These are phyloP conservation scores for Aculops lycopersici DNA, from an alignment of 1,140 invertebrate species.

Conservation along the genomic window DNA sequence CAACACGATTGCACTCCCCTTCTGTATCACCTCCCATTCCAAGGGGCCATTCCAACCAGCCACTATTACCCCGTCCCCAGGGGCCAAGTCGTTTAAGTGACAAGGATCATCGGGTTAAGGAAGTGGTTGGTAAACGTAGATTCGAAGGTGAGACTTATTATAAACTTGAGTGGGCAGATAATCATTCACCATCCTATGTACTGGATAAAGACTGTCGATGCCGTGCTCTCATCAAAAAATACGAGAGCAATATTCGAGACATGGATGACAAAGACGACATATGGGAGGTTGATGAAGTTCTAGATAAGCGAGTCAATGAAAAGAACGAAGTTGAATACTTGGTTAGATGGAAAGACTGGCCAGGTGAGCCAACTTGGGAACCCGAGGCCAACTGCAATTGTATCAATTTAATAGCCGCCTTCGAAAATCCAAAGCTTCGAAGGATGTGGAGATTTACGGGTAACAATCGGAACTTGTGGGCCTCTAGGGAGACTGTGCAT, in stretches of 20 bases:
- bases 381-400: not conserved
- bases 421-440: not conserved
- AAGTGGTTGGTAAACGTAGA: too few relatives aligned
- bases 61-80: too few relatives aligned
- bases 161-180: too few relatives aligned
- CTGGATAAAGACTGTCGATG: too few relatives aligned
- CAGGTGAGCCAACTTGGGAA: not conserved
- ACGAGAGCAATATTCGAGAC: not conserved
- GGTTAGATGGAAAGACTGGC: slow-evolving; percentile 4
- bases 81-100: too few relatives aligned
- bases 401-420: not conserved
- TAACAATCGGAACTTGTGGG: not conserved
- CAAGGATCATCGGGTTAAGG: too few relatives aligned
- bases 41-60: too few relatives aligned
- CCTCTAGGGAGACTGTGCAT: not conserved
- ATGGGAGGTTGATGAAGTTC: slow-evolving; percentile 2
- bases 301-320: not conserved
- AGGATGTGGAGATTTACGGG: not conserved
- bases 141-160: too few relatives aligned
- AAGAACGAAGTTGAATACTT: slow-evolving; percentile 3
- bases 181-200: too few relatives aligned
- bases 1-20: too few relatives aligned
- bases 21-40: too few relatives aligned
- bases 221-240: not conserved
- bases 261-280: not conserved